These are phyloP conservation scores for Otus sunia DNA, from an alignment of 2,113 vertebrate species.

Conservation along the genomic window DNA sequence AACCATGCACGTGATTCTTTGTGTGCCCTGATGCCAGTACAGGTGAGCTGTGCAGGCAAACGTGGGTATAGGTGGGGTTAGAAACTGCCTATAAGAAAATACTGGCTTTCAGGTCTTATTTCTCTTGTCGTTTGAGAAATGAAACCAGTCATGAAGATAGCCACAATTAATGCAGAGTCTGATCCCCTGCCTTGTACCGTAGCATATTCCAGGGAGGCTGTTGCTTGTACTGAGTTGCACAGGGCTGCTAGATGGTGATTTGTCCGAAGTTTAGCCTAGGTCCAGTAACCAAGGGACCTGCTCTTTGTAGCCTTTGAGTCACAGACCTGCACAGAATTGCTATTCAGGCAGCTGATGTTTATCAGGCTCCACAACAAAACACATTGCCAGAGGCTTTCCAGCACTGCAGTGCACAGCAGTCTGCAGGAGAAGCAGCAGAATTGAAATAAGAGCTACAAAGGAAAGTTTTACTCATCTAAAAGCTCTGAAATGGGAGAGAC, in stretches of 20 bases:
- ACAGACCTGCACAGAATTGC: background rate
- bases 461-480: background rate
- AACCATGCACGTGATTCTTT: rapidly evolving
- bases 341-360: background rate
- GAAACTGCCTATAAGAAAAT: background rate
- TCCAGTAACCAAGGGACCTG: background rate
- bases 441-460: background rate
- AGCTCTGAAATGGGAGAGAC: background rate
- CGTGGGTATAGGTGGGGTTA: rapidly evolving
- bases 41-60: background rate
- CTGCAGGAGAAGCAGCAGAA: background rate
- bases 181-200: background rate
- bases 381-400: background rate
- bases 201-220: background rate
- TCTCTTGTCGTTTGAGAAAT: background rate
- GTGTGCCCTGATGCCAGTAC: background rate
- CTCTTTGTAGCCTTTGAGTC: background rate
- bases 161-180: background rate
- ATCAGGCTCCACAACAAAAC: background rate
- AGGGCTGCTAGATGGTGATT: background rate
- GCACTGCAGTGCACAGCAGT: background rate
- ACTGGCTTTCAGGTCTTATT: background rate
- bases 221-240: background rate
- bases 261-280: background rate
- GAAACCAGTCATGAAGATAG: background rate